Conservation (phyloP, 2,888 invertebrate genomes). For the Megaustenia siamemsis region DNA sequence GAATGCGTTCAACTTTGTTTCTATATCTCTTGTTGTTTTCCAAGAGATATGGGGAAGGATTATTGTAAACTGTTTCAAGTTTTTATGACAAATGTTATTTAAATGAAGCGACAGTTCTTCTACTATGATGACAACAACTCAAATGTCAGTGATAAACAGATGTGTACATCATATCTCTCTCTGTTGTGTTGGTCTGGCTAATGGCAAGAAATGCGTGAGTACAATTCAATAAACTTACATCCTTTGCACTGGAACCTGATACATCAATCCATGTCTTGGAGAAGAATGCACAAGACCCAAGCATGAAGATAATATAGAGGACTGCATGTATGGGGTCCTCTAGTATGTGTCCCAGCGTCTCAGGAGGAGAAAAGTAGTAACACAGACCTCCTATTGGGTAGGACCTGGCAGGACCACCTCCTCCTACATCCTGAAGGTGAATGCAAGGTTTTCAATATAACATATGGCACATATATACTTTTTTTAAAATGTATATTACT, state of each 20-base stretch:
- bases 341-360: slow-evolving; percentile 95
- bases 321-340: slow-evolving; percentile 98
- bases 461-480: too few relatives aligned
- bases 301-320: slow-evolving; percentile 98
- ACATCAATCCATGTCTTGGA: slow-evolving; percentile 99
- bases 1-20: too few relatives aligned
- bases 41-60: too few relatives aligned
- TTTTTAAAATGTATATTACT: too few relatives aligned
- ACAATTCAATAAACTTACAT: slow-evolving; percentile 85
- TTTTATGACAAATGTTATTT: too few relatives aligned
- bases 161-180: too few relatives aligned
- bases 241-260: slow-evolving; percentile 99
- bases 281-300: slow-evolving; percentile 99
- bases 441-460: too few relatives aligned
- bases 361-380: slow-evolving; percentile 98
- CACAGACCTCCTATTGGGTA: slow-evolving; percentile 99
- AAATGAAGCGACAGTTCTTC: too few relatives aligned
- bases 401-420: slow-evolving; percentile 94
- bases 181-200: slow-evolving; percentile 99
- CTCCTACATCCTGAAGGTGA: slow-evolving; percentile 88
- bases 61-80: too few relatives aligned
- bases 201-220: slow-evolving; percentile 82
- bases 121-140: too few relatives aligned
- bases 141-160: too few relatives aligned
- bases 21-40: too few relatives aligned